Evolutionary conservation across 1,140 invertebrate species (phyloP).

Genomic region (Paralvinella palmiformis): DNA sequence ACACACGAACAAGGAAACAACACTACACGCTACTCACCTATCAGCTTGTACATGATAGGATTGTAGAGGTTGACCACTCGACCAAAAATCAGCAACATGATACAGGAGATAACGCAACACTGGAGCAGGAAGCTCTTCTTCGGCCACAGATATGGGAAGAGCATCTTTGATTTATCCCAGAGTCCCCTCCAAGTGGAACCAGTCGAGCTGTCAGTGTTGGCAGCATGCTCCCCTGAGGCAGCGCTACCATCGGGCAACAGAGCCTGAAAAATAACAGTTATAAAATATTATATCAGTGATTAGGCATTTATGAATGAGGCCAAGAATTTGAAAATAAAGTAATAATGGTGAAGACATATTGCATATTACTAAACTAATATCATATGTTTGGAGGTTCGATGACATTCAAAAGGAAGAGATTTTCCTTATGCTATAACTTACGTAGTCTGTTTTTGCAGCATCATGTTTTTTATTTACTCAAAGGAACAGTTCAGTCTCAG

Average conservation of each 20-base stretch:
- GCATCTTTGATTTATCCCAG: conserved; percentile 69
- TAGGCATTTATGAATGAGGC: background rate
- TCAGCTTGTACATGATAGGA: conserved; percentile 86
- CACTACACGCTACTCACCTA: conserved; percentile 60
- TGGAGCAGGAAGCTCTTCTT: conserved; percentile 72
- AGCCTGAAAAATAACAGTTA: background rate
- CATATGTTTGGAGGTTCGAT: no score
- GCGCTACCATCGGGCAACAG: background rate
- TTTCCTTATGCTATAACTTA: no score
- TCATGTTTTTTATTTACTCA: no score
- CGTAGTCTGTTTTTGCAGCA: no score
- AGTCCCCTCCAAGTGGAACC: conserved; percentile 41
- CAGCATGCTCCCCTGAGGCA: background rate
- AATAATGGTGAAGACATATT: no score
- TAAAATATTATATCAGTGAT: no score
- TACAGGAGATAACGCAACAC: conserved; percentile 75
- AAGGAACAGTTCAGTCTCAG: no score
- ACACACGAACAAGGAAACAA: no score
- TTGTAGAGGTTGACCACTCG: conserved; percentile 88
- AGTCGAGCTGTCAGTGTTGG: background rate
- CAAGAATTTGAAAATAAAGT: no score
- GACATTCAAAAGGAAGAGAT: no score
- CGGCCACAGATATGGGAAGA: conserved; percentile 93
- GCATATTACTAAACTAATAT: no score
- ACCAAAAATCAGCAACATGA: conserved; percentile 70